Evolutionary conservation across 2,113 vertebrate genomes (phyloP).

Genomic region (Neomonachus schauinslandi): DNA sequence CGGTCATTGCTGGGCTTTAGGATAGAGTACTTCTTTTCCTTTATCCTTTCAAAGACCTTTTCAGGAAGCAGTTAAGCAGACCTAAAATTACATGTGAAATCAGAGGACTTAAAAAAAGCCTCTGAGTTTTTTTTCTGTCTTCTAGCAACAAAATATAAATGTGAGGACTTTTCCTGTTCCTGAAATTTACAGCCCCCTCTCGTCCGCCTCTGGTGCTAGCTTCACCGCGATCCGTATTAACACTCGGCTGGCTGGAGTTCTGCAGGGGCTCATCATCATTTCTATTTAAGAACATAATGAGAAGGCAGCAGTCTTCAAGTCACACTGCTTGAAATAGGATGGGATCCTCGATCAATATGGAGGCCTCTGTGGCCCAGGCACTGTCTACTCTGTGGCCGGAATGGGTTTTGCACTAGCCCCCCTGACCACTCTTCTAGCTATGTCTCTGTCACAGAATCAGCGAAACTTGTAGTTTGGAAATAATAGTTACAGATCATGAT

Average conservation of each 20-base stretch:
- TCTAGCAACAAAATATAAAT: conserved; percentile 39
- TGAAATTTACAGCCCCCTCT: neutral
- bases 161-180: neutral
- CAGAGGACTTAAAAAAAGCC: neutral
- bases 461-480: neutral
- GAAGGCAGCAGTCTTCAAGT: neutral
- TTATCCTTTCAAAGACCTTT: neutral
- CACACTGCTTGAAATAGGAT: neutral
- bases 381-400: neutral
- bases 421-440: neutral
- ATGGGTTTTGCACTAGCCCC: neutral
- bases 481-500: neutral
- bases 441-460: neutral
- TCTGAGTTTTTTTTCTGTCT: neutral
- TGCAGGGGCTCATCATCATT: neutral
- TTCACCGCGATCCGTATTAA: neutral
- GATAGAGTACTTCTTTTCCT: neutral
- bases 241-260: neutral
- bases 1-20: neutral
- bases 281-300: neutral
- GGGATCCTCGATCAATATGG: neutral
- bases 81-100: conserved; percentile 11
- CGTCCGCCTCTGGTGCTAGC: neutral
- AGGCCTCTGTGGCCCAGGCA: neutral
- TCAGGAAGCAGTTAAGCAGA: neutral